Evolutionary conservation across 2,888 invertebrate genomes (phyloP), one percentile per base, ranked within the genome.

Genomic region (Formica aserva): DNA sequence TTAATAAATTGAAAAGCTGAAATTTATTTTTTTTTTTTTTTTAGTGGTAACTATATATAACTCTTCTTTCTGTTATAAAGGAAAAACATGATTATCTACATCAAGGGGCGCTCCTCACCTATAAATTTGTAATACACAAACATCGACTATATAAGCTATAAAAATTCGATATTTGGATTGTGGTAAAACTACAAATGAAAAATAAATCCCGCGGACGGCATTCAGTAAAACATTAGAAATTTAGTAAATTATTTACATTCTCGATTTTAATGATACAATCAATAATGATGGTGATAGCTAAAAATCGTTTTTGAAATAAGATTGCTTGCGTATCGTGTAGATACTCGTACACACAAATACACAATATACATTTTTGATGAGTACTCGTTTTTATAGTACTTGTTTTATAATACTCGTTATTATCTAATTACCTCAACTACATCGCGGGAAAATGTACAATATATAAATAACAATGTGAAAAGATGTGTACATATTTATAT

Each of bases 401-500:
- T 11, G 41, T 41, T 74, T 66, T 5, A 35, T 48, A 69, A 26
- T 67, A 55, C 13, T 67, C 38, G 9, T 67, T 29, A 67, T 9
- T 65, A 52, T 55, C n/a, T 55, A 62, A 29, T n/a, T n/a, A 67
- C 41, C 2, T 67, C 3, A 35, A 52, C 9, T 48, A 52, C 11
- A 11, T 67, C n/a, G n/a, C 48, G 29, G 9, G 11, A 29, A 57
- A 77, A 65, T 77, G 8, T 67, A 67, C 41, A 75, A 32, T 48
- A 48, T 48, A 48, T 76, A 65, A 67, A 67, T 60, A 67, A 78
- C 55, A 77, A 13, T 3, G 9, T 45, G 41, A 78, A 69, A 78
- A 78, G 4, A 41, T 78, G 45, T 78, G 57, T 69, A 71, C 45
- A 78, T 60, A 69, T 69, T 57, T 69, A 78, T 22, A 60, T 35